Base-by-base conservation (phyloP, 2,113 vertebrate genomes). In the Syngnathus floridae region DNA sequence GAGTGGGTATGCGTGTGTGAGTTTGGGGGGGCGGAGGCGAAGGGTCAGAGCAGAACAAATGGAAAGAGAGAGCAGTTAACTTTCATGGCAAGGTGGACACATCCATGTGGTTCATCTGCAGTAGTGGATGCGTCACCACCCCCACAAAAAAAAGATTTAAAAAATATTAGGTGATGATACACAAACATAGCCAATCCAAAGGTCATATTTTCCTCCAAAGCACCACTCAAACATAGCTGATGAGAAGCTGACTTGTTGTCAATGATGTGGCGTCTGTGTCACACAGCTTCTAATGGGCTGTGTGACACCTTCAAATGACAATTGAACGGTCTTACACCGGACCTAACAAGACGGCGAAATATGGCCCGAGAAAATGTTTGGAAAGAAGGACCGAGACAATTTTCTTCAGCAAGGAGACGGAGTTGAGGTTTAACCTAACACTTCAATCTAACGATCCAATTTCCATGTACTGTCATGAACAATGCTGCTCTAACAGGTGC, bases 41-140 rank as follows among this genome's bases (percentile, higher is more conserved):
- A 82, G 76, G 83, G 80, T 86, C 86, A 87, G 72, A 67, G 75
- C 60, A 73, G 77, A 87, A 87, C 86, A 86, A 90, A 89, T 83
- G 75, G 72, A 80, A 71, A 55, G 60, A 46, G 62, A 66, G 72
- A 84, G 80, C 77, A 78, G 73, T 86, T 87, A 88, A 87, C 82
- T 81, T 80, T 77, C 78, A 80, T 82, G 79, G 74, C 67, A 75
- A 75, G 64, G 67, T 58, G 11, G 57, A 52, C 64, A 46, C 46
- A 31, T 61, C 59, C 6, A 16, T 68, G 49, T 65, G 66, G 72
- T 70, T 72, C 80, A 79, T 76, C 81, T 75, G 73, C 73, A 35
- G 65, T 43, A 60, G 56, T 67, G 9, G 7, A 37, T 51, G 16
- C 80, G 58, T 87, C 87, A 87, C 13, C 2, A 38, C 26, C 22